Evolutionary conservation across 2,113 vertebrate species (phyloP), one percentile per base, ranked within the genome.

Genomic region (Gulo gulo): DNA sequence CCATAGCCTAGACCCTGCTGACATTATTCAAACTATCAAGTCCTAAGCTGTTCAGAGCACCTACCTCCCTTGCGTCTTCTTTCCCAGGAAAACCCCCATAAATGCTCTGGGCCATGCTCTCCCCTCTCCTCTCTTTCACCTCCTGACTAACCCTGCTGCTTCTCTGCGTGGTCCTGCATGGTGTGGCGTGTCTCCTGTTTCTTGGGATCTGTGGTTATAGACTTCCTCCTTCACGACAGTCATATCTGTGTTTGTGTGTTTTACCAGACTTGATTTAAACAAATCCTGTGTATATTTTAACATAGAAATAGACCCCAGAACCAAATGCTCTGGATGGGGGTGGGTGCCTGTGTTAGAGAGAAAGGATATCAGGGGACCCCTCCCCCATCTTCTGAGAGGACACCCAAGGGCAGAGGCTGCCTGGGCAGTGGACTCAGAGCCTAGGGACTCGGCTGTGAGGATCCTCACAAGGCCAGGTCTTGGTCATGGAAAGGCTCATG

Each of bases 371-470:
- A 23, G 59, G 10, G 61, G 10, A 52, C 10, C 26, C 6, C 26
- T 26, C 21, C 10, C 26, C 42, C 63, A 39, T 47, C 47, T 63
- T 63, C 83, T 73, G 26, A 29, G 11, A 73, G 24, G 52, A 61
- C 3, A 50, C 26, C 31, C 29, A 10, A 29, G 34, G 15, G 13
- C 42, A 55, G 47, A 81, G 13, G 0, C 67, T 57, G 15, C 1
- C 16, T 91, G 7, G 6, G 4, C 57, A 15, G 26, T n/a, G 20
- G 4, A 15, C 31, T 83, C 61, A 7, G 29, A 21, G 4, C 18
- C 39, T 34, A 15, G 1, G 6, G 8, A 67, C 18, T 59, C 13
- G 5, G 2, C n/a, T n/a, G 16, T 1, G 16, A n/a, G 14, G 18
- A 18, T 34, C 20, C 59, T 79, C 23, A 81, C 74, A 73, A 45